Evolutionary conservation across 2,113 vertebrate species (phyloP), one percentile per base, ranked within the genome.

Genomic region (Cettia cetti): DNA sequence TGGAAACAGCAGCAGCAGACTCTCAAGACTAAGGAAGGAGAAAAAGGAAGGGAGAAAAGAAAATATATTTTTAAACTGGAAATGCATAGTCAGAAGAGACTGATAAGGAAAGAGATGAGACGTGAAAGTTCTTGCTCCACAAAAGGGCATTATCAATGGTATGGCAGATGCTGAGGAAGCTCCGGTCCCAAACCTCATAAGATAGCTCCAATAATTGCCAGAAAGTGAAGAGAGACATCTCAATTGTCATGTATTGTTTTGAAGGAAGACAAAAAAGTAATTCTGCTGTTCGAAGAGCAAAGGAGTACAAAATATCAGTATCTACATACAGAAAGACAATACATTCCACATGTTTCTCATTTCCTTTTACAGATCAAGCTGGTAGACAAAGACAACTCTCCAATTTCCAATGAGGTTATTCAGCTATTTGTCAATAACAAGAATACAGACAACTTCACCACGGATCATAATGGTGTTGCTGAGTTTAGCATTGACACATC

Each of bases 401-500:
- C 97, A 50, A 53, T 98, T 56, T 63, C 92, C 45, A 88, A 80
- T 56, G 94, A 97, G 59, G 64, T 92, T 52, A 35, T 98, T 70
- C 96, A 97, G 20, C 81, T 98, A 8, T 79, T 96, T 47, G 40
- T 98, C 52, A 87, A 95, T 44, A 92, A 92, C 85, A 94, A 76
- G 81, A 81, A 92, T 30, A 82, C 86, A 30, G 74, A 82, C 31
- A 97, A 95, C 27, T 92, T 95, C n/a, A 97, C 94, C 53, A 98
- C 97, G 5, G 90, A 97, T 65, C 18, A 21, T 15, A 80, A 95
- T 0, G 97, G 97, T 14, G 10, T 72, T 49, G 89, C 90, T 52
- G 33, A 74, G 7, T 97, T 97, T 61, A 95, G 63, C 40, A 95
- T 98, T 64, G 97, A 98, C 53, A 98, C 97, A 0, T 97, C 94